Conservation (phyloP, 2,797 vertebrate genomes). For the Coreius guichenoti region DNA sequence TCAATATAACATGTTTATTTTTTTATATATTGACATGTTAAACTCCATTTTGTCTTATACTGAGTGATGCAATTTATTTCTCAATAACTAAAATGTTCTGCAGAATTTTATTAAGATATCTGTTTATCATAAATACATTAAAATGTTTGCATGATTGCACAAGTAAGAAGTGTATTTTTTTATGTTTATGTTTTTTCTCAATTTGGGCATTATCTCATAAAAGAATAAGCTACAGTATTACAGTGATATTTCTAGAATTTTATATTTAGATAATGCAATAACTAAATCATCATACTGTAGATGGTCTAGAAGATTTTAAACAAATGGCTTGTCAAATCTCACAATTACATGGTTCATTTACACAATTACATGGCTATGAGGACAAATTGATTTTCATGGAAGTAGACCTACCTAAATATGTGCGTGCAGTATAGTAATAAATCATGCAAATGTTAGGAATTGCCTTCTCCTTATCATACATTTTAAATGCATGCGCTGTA, state of each 20-base stretch:
- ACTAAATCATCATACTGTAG: background rate
- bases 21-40: background rate
- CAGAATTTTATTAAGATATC: background rate
- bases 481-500: constrained; percentile 47
- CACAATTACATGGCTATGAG: constrained; percentile 1
- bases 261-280: background rate
- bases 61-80: background rate
- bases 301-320: constrained; percentile 15
- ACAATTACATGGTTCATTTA: background rate
- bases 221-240: background rate
- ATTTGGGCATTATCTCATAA: background rate
- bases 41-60: background rate
- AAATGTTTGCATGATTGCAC: no score
- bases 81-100: background rate
- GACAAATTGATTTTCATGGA: background rate
- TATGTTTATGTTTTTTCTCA: no score
- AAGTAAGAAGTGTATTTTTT: background rate
- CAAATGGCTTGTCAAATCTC: background rate
- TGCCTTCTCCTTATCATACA: constrained; percentile 62
- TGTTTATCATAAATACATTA: background rate
- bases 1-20: background rate
- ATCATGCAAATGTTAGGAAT: background rate
- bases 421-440: background rate
- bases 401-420: background rate
- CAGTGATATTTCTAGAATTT: background rate